Percentiles rank a stretch among this genome's conserved stretches.
Conservation (phyloP, 2,797 vertebrate species). For the Lateolabrax maculatus region DNA sequence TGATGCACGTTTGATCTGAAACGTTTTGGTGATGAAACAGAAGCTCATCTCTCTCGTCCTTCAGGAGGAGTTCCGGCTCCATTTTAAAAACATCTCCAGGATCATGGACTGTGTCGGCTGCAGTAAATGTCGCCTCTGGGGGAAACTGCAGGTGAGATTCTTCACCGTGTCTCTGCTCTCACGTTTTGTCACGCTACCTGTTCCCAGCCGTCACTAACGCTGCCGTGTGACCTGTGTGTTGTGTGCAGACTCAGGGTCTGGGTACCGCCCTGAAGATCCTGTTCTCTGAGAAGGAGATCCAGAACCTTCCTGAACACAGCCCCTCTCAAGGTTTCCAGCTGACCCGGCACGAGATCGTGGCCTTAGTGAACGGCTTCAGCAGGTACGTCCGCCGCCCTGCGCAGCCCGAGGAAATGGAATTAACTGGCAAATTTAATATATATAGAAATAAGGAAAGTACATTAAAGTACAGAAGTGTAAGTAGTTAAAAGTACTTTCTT, state of each 20-base stretch:
- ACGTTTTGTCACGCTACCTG: no score
- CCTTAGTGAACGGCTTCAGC: slow-evolving; percentile 92
- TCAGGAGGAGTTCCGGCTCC: slow-evolving; percentile 96
- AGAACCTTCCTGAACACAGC: slow-evolving; percentile 92
- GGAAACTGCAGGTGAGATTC: slow-evolving; percentile 92
- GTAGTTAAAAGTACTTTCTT: no score
- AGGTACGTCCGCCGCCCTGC: slow-evolving; percentile 86
- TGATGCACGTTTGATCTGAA: background rate
- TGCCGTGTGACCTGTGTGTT: background rate
- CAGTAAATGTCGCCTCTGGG: slow-evolving; percentile 97
- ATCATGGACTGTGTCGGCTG: slow-evolving; percentile 99
- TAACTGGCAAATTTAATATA: no score
- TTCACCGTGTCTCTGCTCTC: no score
- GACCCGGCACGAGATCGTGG: slow-evolving; percentile 95
- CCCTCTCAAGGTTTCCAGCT: slow-evolving; percentile 96
- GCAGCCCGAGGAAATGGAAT: no score
- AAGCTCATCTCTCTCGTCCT: background rate
- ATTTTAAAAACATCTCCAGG: slow-evolving; percentile 98
- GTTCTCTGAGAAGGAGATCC: slow-evolving; percentile 96
- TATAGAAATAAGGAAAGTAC: no score
- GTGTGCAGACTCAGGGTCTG: slow-evolving; percentile 91
- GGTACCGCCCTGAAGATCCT: slow-evolving; percentile 96
- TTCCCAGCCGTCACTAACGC: no score
- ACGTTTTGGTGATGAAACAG: background rate
- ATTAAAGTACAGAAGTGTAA: no score